Evolutionary conservation across 2,888 invertebrate species (phyloP).

Genomic region (Cryptocephalus primarius): DNA sequence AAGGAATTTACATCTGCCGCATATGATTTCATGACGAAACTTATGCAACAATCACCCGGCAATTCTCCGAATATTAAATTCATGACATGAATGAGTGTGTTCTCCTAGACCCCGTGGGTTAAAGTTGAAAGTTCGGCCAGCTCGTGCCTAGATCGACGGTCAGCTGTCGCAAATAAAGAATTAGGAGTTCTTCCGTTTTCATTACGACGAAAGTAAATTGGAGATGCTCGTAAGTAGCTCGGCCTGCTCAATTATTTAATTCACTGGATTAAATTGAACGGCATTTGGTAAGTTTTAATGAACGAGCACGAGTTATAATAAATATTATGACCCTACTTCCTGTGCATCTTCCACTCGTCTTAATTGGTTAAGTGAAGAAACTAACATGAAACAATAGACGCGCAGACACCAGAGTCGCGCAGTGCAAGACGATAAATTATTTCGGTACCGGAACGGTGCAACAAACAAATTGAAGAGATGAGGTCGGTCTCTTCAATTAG

Average conservation of each 20-base stretch:
- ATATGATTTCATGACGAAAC: too few species aligned
- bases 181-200: constrained; percentile 14
- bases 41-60: too few species aligned
- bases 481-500: too few species aligned
- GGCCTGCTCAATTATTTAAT: constrained; percentile 32
- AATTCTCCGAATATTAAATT: too few species aligned
- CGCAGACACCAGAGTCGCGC: too few species aligned
- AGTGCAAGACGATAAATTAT: too few species aligned
- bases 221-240: constrained; percentile 11
- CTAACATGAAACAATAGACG: constrained; percentile 14
- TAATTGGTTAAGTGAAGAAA: constrained; percentile 28
- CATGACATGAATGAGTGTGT: too few species aligned
- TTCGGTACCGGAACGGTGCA: too few species aligned
- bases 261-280: constrained; percentile 32
- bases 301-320: constrained; percentile 35
- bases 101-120: background rate
- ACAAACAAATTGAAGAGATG: too few species aligned
- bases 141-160: constrained; percentile 11
- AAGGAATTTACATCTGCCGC: too few species aligned
- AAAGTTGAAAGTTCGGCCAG: constrained; percentile 12
- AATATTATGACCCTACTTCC: constrained; percentile 38
- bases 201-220: constrained; percentile 10
- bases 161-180: constrained; percentile 14
- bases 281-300: constrained; percentile 33
- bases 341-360: constrained; percentile 23